Base-by-base conservation (phyloP, 2,888 invertebrate genomes). In the Globia sparganii region DNA sequence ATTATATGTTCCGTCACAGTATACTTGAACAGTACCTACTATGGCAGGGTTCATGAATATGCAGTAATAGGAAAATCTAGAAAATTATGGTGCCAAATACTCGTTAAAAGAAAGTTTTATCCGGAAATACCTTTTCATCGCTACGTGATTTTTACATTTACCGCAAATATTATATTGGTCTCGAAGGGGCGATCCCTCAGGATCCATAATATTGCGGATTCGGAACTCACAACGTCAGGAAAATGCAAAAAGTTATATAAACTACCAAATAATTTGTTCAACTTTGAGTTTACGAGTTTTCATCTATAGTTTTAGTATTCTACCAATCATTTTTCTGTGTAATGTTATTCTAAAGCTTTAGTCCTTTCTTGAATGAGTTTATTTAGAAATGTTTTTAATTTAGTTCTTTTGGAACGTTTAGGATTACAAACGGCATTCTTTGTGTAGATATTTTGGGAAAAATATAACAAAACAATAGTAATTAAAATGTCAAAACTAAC, bases 241-340 rank as follows among this genome's bases (percentile, higher is more conserved):
- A 75, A 40, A 34, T 72, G 25, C 53, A 40, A 56, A 73, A 66
- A 79, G 66, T 79, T 79, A 56, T 74, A 66, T 37, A 56, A 61
- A 81, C 40, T 56, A 31, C 43, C 31, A 62, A 67, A 81, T 75
- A 66, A 81, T 67, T 49, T 49, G 46, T 56, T 58, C 18, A 64
- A 58, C 73, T 78, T n/a, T 80, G 31, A 49, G 37, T 80, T 61
- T 18, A 4, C n/a, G 18, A 28, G 40, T 70, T 31, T 34, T 53
- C 18, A 62, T 69, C 25, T 46, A 31, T 40, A 56, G n/a, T 72
- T 71, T 21, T 8, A 11, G 34, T 46, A 4, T 67, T 11, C 4
- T 4, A 43, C 25, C 1, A 8, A 5, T 37, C 8, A 1, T 40
- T n/a, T 40, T 9, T n/a, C 1, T 18, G 8, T 37, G 18, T 40